These are phyloP conservation scores for Brevipalpus yothersi DNA, from an alignment of 1,140 invertebrate genomes.

Conservation along the genomic window DNA sequence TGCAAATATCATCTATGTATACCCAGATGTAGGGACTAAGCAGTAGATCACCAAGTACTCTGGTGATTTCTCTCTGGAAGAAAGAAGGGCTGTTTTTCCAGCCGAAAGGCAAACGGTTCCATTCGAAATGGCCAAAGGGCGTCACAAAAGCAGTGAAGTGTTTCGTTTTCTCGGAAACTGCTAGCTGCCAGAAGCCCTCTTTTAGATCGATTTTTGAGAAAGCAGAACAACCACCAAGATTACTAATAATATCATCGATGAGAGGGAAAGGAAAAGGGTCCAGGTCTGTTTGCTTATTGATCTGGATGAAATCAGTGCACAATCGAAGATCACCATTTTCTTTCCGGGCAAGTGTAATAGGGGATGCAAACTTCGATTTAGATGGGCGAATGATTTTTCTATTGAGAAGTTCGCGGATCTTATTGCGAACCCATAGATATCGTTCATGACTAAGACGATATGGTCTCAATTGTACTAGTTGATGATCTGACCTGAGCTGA, in stretches of 20 bases:
- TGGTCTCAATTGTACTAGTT: neutral
- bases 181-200: conserved; percentile 1
- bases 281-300: neutral
- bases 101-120: neutral
- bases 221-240: neutral
- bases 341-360: neutral
- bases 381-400: neutral
- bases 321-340: neutral
- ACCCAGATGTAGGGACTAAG: neutral
- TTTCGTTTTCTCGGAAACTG: neutral
- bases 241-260: neutral
- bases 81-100: neutral
- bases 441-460: neutral
- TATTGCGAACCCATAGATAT: neutral
- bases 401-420: neutral
- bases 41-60: neutral
- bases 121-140: neutral
- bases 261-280: neutral
- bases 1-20: neutral
- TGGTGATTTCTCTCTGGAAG: neutral
- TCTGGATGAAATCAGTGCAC: neutral
- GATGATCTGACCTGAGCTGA: neutral
- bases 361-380: neutral
- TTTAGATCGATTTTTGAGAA: conserved; percentile 3
- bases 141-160: conserved; percentile 2